phyloP scores from a whole-genome alignment of 2,113 vertebrate genomes.

The Sphyrna mokarran region DNA sequence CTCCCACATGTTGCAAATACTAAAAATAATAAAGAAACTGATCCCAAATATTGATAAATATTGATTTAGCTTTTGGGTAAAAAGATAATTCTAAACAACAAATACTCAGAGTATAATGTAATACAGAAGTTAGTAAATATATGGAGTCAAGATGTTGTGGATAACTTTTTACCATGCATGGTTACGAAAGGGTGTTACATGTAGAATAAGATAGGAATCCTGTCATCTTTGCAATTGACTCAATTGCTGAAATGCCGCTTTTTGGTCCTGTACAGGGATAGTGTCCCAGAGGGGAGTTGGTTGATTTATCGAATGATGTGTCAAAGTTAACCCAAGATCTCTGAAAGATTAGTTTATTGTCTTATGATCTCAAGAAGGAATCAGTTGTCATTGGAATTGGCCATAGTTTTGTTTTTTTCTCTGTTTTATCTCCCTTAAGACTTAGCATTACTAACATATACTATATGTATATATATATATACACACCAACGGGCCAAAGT shows the following conservation, averaged over 20 bases:
- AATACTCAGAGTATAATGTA: background rate
- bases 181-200: background rate
- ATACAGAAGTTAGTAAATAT: background rate
- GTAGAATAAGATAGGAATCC: background rate
- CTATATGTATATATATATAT: too few relatives aligned
- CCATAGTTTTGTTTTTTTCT: background rate
- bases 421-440: background rate
- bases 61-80: background rate
- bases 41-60: background rate
- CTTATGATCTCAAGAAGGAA: background rate
- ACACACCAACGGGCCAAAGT: background rate
- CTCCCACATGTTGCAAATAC: background rate
- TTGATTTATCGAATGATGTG: background rate
- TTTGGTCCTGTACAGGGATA: background rate
- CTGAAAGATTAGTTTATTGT: background rate
- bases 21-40: background rate
- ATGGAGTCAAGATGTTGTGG: background rate
- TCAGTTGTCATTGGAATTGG: background rate
- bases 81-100: background rate
- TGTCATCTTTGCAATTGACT: background rate
- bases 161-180: background rate
- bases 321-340: background rate
- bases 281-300: background rate
- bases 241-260: background rate
- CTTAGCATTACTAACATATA: background rate